Evolutionary conservation across 2,113 vertebrate species (phyloP), one percentile per base, ranked within the genome.

Genomic region (Chitala chitala): DNA sequence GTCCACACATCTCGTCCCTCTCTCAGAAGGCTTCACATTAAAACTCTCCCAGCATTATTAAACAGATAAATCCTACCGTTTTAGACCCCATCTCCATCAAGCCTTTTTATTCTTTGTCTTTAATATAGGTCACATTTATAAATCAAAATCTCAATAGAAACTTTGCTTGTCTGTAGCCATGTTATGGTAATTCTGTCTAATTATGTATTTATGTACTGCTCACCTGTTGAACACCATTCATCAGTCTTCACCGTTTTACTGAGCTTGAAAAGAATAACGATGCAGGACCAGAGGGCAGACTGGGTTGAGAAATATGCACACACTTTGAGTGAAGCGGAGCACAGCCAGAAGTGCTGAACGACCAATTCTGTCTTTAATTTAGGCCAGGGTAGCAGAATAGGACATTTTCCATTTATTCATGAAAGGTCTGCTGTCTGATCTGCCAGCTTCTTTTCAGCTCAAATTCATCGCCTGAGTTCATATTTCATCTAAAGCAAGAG

Each of bases 11-110:
- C 68, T 2, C 29, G 9, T 26, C 24, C n/a, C 46, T 8, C 48
- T 29, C 26, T 51, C 46, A 24, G 6, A 48, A 69, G 46, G 26
- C 64, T 48, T 12, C 44, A 69, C 2, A 31, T 33, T 9, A 36
- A 17, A n/a, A 22, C 68, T 51, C 68, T 17, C n/a, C 22, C 20
- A 48, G 20, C 44, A 53, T 53, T 69, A 69, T 69, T 69, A 69
- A 53, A 69, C 68, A 53, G 46, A 69, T 51, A 53, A 69, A 69
- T 69, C 68, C 68, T 69, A 17, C 46, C 44, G n/a, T 51, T 20
- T 36, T 36, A 15, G 48, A n/a, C 29, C 26, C 46, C 68, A 69
- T 20, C 46, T 22, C 24, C 48, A 69, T 51, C 46, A 50, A 38
- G 7, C 24, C 29, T 51, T 50, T 48, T 50, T 51, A 50, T 29